These are phyloP conservation scores for Ictalurus punctatus DNA, from an alignment of 2,113 vertebrate genomes.

Conservation along the genomic window DNA sequence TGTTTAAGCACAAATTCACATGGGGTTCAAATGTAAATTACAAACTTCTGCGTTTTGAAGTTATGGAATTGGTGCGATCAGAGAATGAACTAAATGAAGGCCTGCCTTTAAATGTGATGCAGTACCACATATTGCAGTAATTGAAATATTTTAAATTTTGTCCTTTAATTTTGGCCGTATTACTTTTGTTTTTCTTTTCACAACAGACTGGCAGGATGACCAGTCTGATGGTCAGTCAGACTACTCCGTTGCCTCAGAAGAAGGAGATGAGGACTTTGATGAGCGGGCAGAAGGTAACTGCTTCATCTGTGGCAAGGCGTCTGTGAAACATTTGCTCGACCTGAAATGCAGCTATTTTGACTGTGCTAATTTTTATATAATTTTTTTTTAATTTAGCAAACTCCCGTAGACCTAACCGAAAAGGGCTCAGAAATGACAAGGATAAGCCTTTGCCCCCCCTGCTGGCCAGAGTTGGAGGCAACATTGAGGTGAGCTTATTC, in stretches of 20 bases:
- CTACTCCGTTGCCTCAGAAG: slow-evolving; percentile 95
- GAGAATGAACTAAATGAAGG: background rate
- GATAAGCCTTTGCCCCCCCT: slow-evolving; percentile 96
- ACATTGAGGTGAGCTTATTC: slow-evolving; percentile 84
- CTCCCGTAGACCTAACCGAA: slow-evolving; percentile 92
- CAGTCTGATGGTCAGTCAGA: slow-evolving; percentile 97
- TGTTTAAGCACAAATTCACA: too few species aligned
- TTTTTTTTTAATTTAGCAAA: slow-evolving; percentile 70
- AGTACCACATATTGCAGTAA: background rate
- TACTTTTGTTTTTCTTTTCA: background rate
- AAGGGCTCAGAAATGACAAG: slow-evolving; percentile 93
- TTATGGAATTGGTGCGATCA: background rate
- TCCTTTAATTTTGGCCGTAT: background rate
- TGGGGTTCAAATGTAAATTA: background rate
- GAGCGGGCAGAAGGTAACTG: slow-evolving; percentile 88
- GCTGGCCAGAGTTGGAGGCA: slow-evolving; percentile 96
- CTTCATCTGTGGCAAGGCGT: background rate
- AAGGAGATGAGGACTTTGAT: slow-evolving; percentile 96
- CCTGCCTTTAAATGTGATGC: background rate
- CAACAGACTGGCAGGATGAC: slow-evolving; percentile 95
- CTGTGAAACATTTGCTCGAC: background rate
- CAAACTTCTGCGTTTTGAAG: background rate
- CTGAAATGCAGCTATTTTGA: background rate
- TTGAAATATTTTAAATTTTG: background rate
- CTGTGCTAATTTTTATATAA: background rate